phyloP scores from a whole-genome alignment of 2,113 vertebrate genomes.

The Tyto alba region DNA sequence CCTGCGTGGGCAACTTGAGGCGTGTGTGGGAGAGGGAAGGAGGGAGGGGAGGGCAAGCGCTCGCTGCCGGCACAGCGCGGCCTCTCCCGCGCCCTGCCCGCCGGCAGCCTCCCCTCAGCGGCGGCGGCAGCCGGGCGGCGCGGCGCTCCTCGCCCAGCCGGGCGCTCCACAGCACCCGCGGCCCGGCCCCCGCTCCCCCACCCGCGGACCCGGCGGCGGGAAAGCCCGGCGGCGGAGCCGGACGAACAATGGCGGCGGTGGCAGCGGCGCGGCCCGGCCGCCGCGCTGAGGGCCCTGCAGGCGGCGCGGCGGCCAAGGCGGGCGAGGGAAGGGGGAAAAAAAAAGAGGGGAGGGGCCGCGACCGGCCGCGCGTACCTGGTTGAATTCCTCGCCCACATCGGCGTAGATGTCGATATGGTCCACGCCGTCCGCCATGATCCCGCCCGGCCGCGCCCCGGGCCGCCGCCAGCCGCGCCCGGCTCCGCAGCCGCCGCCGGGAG shows the following conservation, averaged over 20 bases:
- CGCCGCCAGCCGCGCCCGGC: constrained; percentile 33
- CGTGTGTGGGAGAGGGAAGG: too few relatives aligned
- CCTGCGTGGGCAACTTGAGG: background rate
- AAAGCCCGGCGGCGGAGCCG: background rate
- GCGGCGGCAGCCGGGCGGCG: background rate
- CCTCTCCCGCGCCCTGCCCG: background rate
- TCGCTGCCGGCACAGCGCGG: background rate
- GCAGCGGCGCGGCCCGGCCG: background rate
- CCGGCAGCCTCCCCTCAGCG: background rate
- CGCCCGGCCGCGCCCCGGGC: constrained; percentile 38
- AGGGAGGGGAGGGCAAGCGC: background rate
- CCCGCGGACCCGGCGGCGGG: background rate
- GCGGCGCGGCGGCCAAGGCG: background rate
- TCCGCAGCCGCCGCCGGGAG: constrained; percentile 43
- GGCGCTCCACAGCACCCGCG: background rate
- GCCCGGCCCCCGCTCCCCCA: too few relatives aligned
- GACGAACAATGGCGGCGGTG: background rate
- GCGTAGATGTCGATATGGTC: constrained; percentile 98
- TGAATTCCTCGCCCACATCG: constrained; percentile 95
- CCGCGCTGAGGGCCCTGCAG: background rate
- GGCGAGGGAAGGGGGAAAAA: background rate
- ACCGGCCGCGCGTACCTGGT: constrained; percentile 77
- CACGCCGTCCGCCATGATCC: constrained; percentile 96
- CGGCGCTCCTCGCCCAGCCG: background rate
- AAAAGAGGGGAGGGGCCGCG: background rate